These are phyloP conservation scores for Drosophila fulvimacula DNA, from an alignment of 2,888 invertebrate genomes.

Conservation along the genomic window DNA sequence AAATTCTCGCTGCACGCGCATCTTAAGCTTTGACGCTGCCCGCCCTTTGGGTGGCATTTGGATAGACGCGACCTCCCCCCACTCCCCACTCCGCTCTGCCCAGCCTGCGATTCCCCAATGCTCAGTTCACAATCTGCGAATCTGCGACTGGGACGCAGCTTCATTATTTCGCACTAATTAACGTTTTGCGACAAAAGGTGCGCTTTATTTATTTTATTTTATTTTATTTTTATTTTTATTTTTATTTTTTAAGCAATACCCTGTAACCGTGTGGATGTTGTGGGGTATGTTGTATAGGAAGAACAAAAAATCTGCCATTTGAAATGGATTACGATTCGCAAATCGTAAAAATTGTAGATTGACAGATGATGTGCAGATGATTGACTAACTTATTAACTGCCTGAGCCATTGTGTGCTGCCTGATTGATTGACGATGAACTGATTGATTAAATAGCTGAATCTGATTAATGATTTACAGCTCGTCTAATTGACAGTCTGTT, in stretches of 20 bases:
- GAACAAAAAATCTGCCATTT: no score
- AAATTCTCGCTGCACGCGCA: slow-evolving; percentile 28
- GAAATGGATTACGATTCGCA: no score
- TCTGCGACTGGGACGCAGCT: slow-evolving; percentile 33
- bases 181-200: slow-evolving; percentile 74
- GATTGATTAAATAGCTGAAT: no score
- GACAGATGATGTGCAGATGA: no score
- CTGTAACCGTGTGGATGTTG: background rate
- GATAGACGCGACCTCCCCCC: background rate
- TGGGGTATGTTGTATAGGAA: background rate
- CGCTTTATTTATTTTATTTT: slow-evolving; percentile 47
- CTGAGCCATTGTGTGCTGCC: no score
- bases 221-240: slow-evolving; percentile 31
- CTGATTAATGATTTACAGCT: no score
- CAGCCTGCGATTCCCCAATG: background rate
- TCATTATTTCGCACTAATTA: slow-evolving; percentile 78
- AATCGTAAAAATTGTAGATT: no score
- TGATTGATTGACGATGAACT: no score
- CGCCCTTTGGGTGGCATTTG: slow-evolving; percentile 11
- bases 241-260: slow-evolving; percentile 30
- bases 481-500: no score
- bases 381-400: no score
- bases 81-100: no score
- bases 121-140: slow-evolving; percentile 6
- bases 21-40: slow-evolving; percentile 39